Base-by-base conservation (phyloP, 2,113 vertebrate species). In the Bubo scandiacus region DNA sequence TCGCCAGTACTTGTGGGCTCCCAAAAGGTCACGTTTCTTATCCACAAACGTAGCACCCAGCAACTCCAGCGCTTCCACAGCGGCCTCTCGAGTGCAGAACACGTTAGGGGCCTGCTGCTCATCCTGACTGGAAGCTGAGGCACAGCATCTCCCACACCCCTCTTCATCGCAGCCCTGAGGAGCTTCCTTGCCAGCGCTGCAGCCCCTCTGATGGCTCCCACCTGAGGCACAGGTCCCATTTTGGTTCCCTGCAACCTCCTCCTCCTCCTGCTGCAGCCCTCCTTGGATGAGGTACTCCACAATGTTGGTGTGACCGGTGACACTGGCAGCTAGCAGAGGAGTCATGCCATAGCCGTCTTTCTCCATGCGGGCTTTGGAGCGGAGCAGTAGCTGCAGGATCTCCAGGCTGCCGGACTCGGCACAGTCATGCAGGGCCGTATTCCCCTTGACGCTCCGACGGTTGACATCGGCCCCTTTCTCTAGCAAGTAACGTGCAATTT, bases 301-400 rank as follows among this genome's bases (percentile, higher is more conserved):
- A 3, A 99, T 99, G 96, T 99, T 99, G 92, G 99, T 99, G 98
- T 99, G 99, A 21, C 99, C 99, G 0, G 99, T 99, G 34, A 99
- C 99, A 0, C 99, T 99, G 32, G 99, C 99, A 0, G 99, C 99
- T 6, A 99, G 98, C 51, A 99, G 98, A 0, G 99, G 99, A 6
- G 99, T 99, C 99, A 99, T 99, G 7, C 99, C 99, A 0, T 99
- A 99, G 18, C 99, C 99, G 1, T 99, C 99, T 4, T 98, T 98
- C 90, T 99, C 99, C 99, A 99, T 99, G 86, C 98, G 98, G 4
- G 99, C 99, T 14, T 97, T 98, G 94, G 99, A 98, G 93, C 98
- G 99, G 1, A 99, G 98, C 96, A 99, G 97, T 71, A 99, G 98
- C 97, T 99, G 99, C 98, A 99, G 98, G 97, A 99, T 99, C 95